Conservation (phyloP, 2,113 vertebrate genomes). For the Silurus asotus region DNA sequence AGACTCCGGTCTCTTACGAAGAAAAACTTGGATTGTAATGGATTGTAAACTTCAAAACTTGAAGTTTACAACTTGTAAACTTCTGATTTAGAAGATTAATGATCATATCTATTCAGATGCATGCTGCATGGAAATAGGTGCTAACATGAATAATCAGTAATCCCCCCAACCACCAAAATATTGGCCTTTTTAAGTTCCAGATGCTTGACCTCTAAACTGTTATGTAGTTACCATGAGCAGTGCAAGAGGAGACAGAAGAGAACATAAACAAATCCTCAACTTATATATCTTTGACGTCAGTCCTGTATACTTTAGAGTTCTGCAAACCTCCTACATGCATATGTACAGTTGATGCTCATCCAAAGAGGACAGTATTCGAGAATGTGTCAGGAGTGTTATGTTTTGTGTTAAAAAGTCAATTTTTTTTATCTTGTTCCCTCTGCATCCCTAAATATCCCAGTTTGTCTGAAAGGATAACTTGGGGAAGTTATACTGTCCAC, state of each 20-base stretch:
- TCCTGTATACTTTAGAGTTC: conserved; percentile 18
- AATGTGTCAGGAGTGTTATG: not conserved
- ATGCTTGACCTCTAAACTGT: not conserved
- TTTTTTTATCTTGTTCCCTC: not conserved
- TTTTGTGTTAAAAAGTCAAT: conserved; percentile 20
- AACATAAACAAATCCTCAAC: not conserved
- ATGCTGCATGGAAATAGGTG: not conserved
- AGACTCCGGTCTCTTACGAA: not conserved
- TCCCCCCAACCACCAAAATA: not conserved
- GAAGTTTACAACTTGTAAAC: not conserved
- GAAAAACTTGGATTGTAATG: not conserved
- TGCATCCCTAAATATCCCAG: not conserved
- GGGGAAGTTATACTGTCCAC: not conserved
- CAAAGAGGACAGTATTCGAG: conserved; percentile 11
- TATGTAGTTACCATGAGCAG: conserved; percentile 1
- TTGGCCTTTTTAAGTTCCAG: not conserved
- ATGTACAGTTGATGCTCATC: not conserved
- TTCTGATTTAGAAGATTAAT: not conserved
- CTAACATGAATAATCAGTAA: not conserved
- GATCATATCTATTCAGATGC: not conserved
- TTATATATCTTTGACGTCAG: conserved; percentile 25
- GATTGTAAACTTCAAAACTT: not conserved
- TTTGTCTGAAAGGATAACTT: not conserved
- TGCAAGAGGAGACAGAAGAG: not conserved
- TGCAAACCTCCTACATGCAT: not conserved